These are phyloP conservation scores for Pogonomyrmex californicus DNA, from an alignment of 1,140 invertebrate species.

Conservation along the genomic window DNA sequence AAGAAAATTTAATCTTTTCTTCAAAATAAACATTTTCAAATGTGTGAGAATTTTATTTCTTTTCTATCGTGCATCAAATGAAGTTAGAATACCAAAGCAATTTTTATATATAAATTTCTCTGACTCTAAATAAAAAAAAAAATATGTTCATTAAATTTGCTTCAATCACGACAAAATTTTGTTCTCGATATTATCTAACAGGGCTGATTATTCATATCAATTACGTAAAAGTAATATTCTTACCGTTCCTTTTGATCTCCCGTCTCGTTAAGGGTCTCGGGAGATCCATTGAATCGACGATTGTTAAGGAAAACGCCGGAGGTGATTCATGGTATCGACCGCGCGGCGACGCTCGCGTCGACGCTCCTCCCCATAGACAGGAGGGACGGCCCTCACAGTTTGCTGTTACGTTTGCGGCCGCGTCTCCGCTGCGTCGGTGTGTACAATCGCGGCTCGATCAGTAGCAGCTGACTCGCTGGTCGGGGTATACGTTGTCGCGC, in stretches of 20 bases:
- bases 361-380: conserved; percentile 21
- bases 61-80: background rate
- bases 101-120: background rate
- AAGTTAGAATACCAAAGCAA: background rate
- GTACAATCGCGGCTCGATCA: conserved; percentile 56
- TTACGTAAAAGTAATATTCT: background rate
- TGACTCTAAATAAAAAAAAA: background rate
- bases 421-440: conserved; percentile 25
- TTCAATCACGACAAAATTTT: background rate
- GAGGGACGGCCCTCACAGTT: conserved; percentile 38
- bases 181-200: background rate
- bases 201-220: background rate
- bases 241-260: background rate
- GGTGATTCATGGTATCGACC: background rate
- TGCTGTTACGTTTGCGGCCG: conserved; percentile 36
- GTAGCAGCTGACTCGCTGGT: conserved; percentile 78
- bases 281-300: background rate
- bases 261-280: background rate
- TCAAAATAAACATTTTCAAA: too few species aligned
- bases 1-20: too few species aligned
- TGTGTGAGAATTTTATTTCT: too few species aligned
- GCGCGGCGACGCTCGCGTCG: conserved; percentile 61
- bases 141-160: background rate
- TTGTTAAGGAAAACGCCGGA: conserved; percentile 2
- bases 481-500: conserved; percentile 55